Conservation (phyloP, 2,888 invertebrate species). For the Ormia ochracea region DNA sequence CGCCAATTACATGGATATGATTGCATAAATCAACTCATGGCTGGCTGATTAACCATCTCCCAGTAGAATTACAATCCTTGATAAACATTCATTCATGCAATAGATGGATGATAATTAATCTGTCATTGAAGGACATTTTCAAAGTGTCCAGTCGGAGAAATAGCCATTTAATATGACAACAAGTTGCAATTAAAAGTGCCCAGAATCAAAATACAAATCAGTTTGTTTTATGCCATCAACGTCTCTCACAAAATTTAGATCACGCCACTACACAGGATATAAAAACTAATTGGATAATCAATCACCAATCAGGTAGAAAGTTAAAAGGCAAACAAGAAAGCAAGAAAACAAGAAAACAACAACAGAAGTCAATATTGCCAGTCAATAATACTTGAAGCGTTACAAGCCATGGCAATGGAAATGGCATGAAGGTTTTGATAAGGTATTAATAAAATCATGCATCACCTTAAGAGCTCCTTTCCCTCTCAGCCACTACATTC, state of each 20-base stretch:
- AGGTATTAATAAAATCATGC: background rate
- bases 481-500: too few relatives aligned
- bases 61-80: too few relatives aligned
- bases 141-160: background rate
- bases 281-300: constrained; percentile 45
- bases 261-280: constrained; percentile 8
- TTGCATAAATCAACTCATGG: too few relatives aligned
- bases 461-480: too few relatives aligned
- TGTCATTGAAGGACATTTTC: background rate
- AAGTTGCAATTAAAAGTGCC: constrained; percentile 3
- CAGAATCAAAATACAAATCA: background rate
- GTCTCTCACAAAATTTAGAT: constrained; percentile 4
- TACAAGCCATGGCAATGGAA: background rate
- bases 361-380: background rate
- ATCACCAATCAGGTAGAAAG: constrained; percentile 26
- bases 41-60: too few relatives aligned
- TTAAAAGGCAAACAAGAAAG: background rate
- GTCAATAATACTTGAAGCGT: constrained; percentile 13
- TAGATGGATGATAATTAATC: background rate
- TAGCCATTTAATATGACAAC: background rate
- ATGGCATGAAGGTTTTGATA: too few relatives aligned
- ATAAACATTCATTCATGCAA: background rate
- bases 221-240: background rate
- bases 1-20: too few relatives aligned
- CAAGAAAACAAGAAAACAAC: background rate